phyloP scores from a whole-genome alignment of 2,797 vertebrate genomes.

The Catharus ustulatus region DNA sequence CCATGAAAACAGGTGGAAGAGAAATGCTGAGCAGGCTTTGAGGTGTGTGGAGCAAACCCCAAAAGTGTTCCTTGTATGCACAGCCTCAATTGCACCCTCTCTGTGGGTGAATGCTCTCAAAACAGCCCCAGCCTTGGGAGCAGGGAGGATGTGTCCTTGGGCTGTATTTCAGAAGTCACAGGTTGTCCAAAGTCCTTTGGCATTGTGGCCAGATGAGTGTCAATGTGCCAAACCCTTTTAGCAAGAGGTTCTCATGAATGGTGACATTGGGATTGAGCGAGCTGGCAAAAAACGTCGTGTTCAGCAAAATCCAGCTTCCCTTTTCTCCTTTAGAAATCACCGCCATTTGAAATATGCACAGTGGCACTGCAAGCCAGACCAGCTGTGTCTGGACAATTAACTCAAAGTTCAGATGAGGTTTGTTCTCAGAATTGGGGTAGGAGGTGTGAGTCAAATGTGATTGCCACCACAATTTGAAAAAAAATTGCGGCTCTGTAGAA shows the following conservation, averaged over 20 bases:
- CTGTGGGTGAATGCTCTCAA: not conserved
- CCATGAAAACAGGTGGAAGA: not conserved
- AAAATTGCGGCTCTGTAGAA: not conserved
- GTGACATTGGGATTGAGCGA: not conserved
- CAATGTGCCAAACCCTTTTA: not conserved
- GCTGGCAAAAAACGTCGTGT: not conserved
- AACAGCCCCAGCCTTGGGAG: not conserved
- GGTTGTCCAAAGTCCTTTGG: not conserved
- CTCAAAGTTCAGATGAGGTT: conserved; percentile 19
- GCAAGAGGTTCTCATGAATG: not conserved
- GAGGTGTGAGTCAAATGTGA: not conserved
- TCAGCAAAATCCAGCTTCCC: conserved; percentile 12
- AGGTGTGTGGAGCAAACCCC: not conserved
- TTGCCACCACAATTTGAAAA: not conserved
- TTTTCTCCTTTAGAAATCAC: not conserved
- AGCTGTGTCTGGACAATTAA: conserved; percentile 38
- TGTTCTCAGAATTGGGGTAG: not conserved
- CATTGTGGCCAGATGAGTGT: not conserved
- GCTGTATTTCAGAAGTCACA: not conserved
- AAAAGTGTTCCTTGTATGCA: not conserved
- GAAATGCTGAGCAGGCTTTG: not conserved
- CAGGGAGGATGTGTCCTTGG: not conserved
- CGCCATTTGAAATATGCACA: not conserved
- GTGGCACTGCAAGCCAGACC: conserved; percentile 14
- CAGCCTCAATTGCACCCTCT: not conserved